phyloP scores from a whole-genome alignment of 1,140 invertebrate genomes.

The Aphelinus atriplicis region DNA sequence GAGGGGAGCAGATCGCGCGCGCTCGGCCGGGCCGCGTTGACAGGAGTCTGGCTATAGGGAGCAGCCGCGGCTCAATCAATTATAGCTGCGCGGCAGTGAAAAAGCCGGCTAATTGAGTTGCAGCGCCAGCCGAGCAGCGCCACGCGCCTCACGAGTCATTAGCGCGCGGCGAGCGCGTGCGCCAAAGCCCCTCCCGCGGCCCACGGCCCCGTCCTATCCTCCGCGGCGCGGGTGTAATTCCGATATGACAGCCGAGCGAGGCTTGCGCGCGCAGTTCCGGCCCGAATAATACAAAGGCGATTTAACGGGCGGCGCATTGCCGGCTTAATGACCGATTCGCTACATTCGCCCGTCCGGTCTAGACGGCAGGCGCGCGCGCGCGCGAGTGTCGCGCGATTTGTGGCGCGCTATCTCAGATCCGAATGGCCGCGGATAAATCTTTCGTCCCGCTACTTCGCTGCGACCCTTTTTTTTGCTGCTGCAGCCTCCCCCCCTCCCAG shows the following conservation, averaged over 20 bases:
- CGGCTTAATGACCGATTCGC: constrained; percentile 57
- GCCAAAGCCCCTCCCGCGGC: neutral
- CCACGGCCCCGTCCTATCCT: neutral
- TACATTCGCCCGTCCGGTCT: constrained; percentile 55
- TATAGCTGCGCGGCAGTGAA: neutral
- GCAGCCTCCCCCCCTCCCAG: no score
- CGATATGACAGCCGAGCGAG: no score
- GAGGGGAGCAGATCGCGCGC: no score
- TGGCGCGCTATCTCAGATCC: no score
- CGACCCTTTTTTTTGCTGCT: no score
- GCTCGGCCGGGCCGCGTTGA: no score
- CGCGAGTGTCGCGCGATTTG: neutral
- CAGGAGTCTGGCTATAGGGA: no score
- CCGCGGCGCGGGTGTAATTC: neutral
- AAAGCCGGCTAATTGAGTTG: constrained; percentile 20
- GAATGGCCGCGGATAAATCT: no score
- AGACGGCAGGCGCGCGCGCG: constrained; percentile 47
- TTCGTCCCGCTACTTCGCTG: no score
- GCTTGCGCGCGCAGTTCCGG: constrained; percentile 41
- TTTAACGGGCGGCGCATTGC: constrained; percentile 48
- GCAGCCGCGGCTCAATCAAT: no score
- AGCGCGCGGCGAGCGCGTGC: neutral
- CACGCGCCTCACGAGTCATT: no score
- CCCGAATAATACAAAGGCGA: constrained; percentile 41
- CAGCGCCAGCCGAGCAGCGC: neutral